Evolutionary conservation across 2,113 vertebrate species (phyloP).

Genomic region (Ctenodactylus gundi): DNA sequence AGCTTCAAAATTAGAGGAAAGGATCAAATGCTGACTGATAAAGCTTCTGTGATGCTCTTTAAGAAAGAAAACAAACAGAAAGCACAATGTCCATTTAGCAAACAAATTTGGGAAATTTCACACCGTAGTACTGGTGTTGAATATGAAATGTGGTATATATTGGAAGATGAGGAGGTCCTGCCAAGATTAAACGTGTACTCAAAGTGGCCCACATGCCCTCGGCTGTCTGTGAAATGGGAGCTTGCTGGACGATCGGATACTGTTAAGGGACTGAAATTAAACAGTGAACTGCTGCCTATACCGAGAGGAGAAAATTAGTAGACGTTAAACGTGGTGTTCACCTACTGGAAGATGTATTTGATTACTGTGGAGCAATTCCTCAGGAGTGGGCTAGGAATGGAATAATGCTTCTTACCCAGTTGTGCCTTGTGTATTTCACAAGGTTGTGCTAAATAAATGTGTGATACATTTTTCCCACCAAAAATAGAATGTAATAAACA

Average conservation of each 20-base stretch:
- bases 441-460: background rate
- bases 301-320: conserved; percentile 84
- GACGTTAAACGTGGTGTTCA: background rate
- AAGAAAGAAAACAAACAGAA: conserved; percentile 97
- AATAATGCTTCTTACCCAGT: background rate
- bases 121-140: too few species aligned
- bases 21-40: conserved; percentile 93
- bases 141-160: too few species aligned
- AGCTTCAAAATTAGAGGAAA: conserved; percentile 90
- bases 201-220: too few species aligned
- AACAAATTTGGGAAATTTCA: too few species aligned
- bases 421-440: background rate
- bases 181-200: too few species aligned
- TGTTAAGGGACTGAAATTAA: conserved; percentile 89
- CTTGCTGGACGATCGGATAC: too few species aligned
- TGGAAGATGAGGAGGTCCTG: too few species aligned
- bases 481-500: conserved; percentile 54
- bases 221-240: too few species aligned
- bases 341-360: background rate
- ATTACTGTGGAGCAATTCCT: background rate
- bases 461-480: conserved; percentile 16
- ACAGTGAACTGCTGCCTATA: conserved; percentile 82
- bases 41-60: conserved; percentile 94
- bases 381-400: background rate
- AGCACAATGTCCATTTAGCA: too few species aligned